A percentile compares a stretch with the other conserved stretches of the same genome.
phyloP scores from a whole-genome alignment of 2,797 vertebrate genomes.

The Carapus acus region DNA sequence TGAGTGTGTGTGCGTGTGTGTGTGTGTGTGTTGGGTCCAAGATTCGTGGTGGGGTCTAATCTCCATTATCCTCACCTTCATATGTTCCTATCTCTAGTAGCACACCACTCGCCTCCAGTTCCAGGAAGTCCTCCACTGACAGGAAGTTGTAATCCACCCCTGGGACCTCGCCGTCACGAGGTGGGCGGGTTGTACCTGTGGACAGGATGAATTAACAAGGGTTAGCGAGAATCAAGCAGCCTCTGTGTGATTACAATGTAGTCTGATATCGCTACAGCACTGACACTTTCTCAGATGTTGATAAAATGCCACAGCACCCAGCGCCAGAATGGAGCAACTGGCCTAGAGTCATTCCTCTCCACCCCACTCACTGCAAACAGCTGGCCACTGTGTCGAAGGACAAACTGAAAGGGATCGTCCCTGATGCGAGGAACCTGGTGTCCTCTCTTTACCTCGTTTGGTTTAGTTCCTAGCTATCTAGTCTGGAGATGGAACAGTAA shows the following conservation, averaged over 20 bases:
- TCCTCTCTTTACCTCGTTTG: conserved; percentile 27
- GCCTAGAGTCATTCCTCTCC: conserved; percentile 32
- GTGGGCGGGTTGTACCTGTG: conserved; percentile 90
- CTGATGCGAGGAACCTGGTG: conserved; percentile 15
- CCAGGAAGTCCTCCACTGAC: conserved; percentile 87
- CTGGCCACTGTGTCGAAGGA: conserved; percentile 24
- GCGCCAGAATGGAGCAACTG: conserved; percentile 43
- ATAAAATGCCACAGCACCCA: conserved; percentile 10
- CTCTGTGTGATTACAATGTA: background rate
- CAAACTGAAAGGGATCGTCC: conserved; percentile 44
- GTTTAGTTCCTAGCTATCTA: conserved; percentile 23
- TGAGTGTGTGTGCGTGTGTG: too few species aligned
- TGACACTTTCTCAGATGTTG: conserved; percentile 25
- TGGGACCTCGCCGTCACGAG: conserved; percentile 89
- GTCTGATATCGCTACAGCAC: conserved; percentile 19
- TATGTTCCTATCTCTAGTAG: conserved; percentile 96
- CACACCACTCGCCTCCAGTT: conserved; percentile 87
- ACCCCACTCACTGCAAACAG: conserved; percentile 22
- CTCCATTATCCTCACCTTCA: conserved; percentile 77
- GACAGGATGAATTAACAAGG: conserved; percentile 22
- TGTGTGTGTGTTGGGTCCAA: too few species aligned
- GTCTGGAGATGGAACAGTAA: conserved; percentile 22
- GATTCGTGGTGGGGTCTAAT: too few species aligned
- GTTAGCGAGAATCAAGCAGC: background rate
- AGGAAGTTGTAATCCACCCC: conserved; percentile 97